Evolutionary conservation across 2,113 vertebrate species (phyloP).

Genomic region (Abramis brama): DNA sequence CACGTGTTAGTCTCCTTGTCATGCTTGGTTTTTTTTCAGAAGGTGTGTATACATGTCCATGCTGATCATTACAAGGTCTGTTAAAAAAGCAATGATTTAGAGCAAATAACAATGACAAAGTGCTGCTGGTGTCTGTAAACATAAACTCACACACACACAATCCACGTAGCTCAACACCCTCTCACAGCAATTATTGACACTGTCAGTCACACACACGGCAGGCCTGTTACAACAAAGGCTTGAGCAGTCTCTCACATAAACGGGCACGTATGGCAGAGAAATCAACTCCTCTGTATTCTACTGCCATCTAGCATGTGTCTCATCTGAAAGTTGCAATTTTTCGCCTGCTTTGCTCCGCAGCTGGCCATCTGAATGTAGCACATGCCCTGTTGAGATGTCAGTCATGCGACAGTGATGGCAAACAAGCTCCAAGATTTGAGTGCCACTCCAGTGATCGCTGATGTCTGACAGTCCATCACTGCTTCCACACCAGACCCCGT

Average conservation of each 20-base stretch:
- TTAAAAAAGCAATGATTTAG: neutral
- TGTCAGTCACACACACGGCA: constrained; percentile 1
- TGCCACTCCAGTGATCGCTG: constrained; percentile 42
- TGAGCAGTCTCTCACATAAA: constrained; percentile 32
- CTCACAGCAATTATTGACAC: constrained; percentile 2
- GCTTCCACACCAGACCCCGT: constrained; percentile 6
- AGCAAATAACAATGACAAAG: neutral
- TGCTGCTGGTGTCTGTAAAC: neutral
- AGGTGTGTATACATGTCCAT: neutral
- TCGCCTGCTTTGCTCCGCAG: constrained; percentile 40
- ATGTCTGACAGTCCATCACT: constrained; percentile 32
- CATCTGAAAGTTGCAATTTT: constrained; percentile 54
- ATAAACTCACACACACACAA: neutral
- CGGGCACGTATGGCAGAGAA: constrained; percentile 37
- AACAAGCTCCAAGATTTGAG: constrained; percentile 52
- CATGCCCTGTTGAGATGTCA: constrained; percentile 44
- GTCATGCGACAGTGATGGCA: constrained; percentile 31
- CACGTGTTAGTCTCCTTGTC: neutral
- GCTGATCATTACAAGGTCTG: neutral
- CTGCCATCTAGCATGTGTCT: constrained; percentile 53
- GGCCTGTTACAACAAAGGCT: neutral
- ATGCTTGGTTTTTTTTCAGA: neutral
- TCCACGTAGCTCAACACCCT: neutral
- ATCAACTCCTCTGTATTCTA: constrained; percentile 49
- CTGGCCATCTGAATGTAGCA: constrained; percentile 27